These are phyloP conservation scores for Trachymyrmex septentrionalis DNA, from an alignment of 1,140 invertebrate genomes.

Conservation along the genomic window DNA sequence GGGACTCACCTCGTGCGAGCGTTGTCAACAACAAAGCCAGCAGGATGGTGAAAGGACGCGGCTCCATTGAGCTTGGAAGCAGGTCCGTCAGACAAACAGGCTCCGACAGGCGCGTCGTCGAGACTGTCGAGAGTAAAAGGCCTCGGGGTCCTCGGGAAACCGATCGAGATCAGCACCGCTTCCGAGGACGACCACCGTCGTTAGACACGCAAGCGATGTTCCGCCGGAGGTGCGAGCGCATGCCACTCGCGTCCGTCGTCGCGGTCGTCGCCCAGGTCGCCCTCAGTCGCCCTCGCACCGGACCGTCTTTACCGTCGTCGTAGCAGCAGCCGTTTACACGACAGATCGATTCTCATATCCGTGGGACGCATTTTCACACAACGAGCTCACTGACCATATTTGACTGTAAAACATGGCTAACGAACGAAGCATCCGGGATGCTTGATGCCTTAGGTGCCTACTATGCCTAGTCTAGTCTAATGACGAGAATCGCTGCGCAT, in stretches of 20 bases:
- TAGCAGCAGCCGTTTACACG: conserved; percentile 35
- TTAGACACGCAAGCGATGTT: conserved; percentile 68
- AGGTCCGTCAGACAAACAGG: conserved; percentile 67
- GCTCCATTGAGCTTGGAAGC: conserved; percentile 75
- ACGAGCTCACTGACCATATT: conserved; percentile 53
- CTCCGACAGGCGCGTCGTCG: conserved; percentile 66
- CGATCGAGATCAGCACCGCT: conserved; percentile 56
- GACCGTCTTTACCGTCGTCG: conserved; percentile 31
- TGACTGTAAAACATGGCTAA: conserved; percentile 68
- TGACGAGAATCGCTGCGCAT: too few species aligned
- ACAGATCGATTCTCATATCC: conserved; percentile 39
- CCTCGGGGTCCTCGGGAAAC: not conserved
- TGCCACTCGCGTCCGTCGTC: conserved; percentile 68
- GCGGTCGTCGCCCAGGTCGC: not conserved
- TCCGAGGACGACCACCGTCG: conserved; percentile 61
- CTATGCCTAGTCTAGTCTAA: too few species aligned
- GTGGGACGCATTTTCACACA: conserved; percentile 65
- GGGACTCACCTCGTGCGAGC: conserved; percentile 70
- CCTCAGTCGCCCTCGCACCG: conserved; percentile 33
- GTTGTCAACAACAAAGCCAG: conserved; percentile 79
- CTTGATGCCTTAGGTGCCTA: too few species aligned
- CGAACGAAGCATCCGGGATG: conserved; percentile 52
- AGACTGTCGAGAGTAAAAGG: conserved; percentile 21
- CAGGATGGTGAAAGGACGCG: conserved; percentile 69
- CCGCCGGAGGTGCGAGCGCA: conserved; percentile 57